Percentiles rank a stretch among this genome's conserved stretches.
phyloP scores from a whole-genome alignment of 2,888 invertebrate species.

The Amphipoea oculea region DNA sequence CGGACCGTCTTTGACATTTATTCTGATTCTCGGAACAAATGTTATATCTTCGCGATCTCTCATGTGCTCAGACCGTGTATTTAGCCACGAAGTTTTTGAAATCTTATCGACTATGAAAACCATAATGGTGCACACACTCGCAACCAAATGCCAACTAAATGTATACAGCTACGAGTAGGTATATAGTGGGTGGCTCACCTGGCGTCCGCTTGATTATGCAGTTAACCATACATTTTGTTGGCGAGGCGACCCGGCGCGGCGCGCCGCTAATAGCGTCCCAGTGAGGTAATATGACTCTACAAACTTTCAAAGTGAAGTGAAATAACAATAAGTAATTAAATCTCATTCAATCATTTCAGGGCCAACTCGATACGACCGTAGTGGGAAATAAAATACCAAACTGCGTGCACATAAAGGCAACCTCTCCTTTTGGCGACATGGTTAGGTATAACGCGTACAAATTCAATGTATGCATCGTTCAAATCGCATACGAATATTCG shows the following conservation, averaged over 20 bases:
- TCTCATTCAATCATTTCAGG: slow-evolving; percentile 17
- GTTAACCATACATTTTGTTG: not conserved
- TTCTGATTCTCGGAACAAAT: not conserved
- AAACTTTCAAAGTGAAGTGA: not conserved
- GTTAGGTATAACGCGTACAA: slow-evolving; percentile 16
- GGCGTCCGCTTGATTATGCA: not conserved
- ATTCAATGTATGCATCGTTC: slow-evolving; percentile 12
- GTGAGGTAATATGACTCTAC: not conserved
- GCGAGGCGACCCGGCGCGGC: not conserved
- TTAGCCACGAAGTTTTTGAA: not conserved
- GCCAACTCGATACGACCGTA: accelerated
- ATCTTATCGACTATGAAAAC: not conserved
- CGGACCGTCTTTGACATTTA: not conserved
- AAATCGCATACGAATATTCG: not conserved
- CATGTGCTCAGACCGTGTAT: not conserved
- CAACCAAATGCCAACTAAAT: not conserved
- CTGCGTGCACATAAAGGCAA: slow-evolving; percentile 17
- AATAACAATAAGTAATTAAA: not conserved
- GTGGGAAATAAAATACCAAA: not conserved
- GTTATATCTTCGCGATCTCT: not conserved
- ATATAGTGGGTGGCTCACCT: not conserved
- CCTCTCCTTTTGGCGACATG: slow-evolving; percentile 10
- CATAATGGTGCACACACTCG: not conserved
- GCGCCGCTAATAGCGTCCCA: not conserved
- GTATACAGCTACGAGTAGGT: not conserved